Evolutionary conservation across 1,140 invertebrate species (phyloP), one percentile per base, ranked within the genome.

Genomic region (Olivierus martensii): DNA sequence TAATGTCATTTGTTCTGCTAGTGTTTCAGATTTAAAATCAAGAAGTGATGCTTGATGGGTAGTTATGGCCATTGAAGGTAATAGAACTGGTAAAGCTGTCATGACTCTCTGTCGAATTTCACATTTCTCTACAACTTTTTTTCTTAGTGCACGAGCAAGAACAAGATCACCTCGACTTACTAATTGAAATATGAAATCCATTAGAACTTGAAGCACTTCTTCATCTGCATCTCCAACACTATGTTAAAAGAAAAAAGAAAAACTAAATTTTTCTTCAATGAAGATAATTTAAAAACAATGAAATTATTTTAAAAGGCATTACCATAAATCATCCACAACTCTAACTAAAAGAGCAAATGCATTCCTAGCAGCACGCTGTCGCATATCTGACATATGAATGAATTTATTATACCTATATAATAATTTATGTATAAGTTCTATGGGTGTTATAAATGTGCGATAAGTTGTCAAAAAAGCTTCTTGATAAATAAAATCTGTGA

Each of bases 1-100:
- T 14, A 96, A 66, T 1, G 95, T 99, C 91, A 99, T 97, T 75
- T 99, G 95, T 69, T 97, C 92, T 4, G 95, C 95, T 34, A 89
- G 79, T 53, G 84, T 81, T 64, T 84, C 80, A 17, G 92, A 86
- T 69, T 96, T 97, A 66, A 95, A 93, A 67, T 94, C 87, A 5
- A 96, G 69, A 15, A 97, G 69, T 2, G 81, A 82, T 4, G 43
- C 53, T 19, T 51, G 52, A 49, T 56, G 49, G 19, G 58, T 61
- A n/a, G 60, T 55, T 5, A 66, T 49, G 53, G 43, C 52, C 45
- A 61, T 47, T 10, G 58, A 62, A 39, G 63, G 43, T 44, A 64
- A 45, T 6, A 75, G 61, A 6, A 71, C 71, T 4, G 69, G 69
- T 17, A 72, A 64, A 46, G 72, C 67, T 17, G 70, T 69, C 46